Conservation (phyloP, 2,888 invertebrate species). For the Itoplectis maculator region DNA sequence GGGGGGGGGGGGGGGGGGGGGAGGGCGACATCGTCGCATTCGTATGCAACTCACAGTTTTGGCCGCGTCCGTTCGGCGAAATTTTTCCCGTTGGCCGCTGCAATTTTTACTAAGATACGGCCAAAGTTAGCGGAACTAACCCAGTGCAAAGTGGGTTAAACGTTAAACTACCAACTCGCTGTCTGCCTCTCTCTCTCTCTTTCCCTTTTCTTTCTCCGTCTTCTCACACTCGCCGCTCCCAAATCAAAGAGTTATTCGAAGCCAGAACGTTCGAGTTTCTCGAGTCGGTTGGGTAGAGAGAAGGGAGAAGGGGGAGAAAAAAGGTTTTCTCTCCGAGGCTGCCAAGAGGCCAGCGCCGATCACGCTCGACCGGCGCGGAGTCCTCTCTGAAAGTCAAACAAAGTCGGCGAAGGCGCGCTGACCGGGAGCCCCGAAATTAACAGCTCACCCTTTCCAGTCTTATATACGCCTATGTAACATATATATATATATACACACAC, state of each 20-base stretch:
- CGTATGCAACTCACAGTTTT: neutral
- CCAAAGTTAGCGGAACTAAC: neutral
- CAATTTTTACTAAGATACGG: neutral
- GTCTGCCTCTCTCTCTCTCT: neutral
- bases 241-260: conserved; percentile 35
- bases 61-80: neutral
- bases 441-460: conserved; percentile 44
- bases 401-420: conserved; percentile 66
- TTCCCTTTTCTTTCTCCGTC: neutral
- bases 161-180: neutral
- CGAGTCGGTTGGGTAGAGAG: too few relatives aligned
- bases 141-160: conserved; percentile 13
- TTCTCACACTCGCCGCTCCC: neutral
- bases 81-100: neutral
- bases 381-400: conserved; percentile 72
- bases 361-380: conserved; percentile 32
- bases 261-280: conserved; percentile 34
- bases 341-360: conserved; percentile 25
- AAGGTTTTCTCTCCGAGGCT: neutral
- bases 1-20: too few relatives aligned
- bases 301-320: conserved; percentile 18
- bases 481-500: neutral
- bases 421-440: conserved; percentile 71
- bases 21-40: too few relatives aligned
- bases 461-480: neutral